Evolutionary conservation across 2,113 vertebrate genomes (phyloP).

Genomic region (Callorhinus ursinus): DNA sequence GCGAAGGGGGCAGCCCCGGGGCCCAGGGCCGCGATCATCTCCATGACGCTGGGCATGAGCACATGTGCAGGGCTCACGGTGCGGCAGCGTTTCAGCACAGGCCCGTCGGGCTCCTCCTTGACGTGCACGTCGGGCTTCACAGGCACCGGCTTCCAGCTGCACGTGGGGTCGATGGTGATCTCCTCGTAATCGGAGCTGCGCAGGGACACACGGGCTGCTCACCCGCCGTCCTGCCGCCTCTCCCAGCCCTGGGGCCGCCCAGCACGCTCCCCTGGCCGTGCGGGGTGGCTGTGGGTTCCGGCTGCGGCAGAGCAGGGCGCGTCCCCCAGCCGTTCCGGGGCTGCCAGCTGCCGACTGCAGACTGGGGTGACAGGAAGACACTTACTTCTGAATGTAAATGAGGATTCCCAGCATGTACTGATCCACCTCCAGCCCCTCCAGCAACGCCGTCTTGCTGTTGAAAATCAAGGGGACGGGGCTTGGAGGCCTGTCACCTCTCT

Average conservation of each 20-base stretch:
- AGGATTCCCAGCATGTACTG: slow-evolving; percentile 98
- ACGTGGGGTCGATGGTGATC: slow-evolving; percentile 97
- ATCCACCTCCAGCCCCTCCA: slow-evolving; percentile 97
- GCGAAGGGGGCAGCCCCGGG: slow-evolving; percentile 90
- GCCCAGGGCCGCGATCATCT: slow-evolving; percentile 95
- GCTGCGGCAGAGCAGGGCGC: background rate
- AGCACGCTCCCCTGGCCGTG: background rate
- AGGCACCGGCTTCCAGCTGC: slow-evolving; percentile 96
- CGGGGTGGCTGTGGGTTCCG: background rate
- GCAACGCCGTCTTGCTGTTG: slow-evolving; percentile 94
- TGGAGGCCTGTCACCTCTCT: background rate
- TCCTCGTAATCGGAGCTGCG: slow-evolving; percentile 95
- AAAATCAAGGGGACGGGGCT: background rate
- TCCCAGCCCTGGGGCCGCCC: background rate
- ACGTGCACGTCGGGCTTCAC: slow-evolving; percentile 94
- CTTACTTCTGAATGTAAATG: slow-evolving; percentile 97
- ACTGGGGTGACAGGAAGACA: background rate
- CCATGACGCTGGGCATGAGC: slow-evolving; percentile 97
- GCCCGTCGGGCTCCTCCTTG: slow-evolving; percentile 96
- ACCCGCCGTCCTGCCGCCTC: background rate
- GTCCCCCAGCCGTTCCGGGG: background rate
- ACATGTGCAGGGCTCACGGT: slow-evolving; percentile 95
- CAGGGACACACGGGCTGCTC: accelerated
- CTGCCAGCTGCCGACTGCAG: background rate
- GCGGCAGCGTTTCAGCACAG: slow-evolving; percentile 93